Percentiles rank a stretch among this genome's conserved stretches.
Evolutionary conservation across 1,140 invertebrate species (phyloP).

Genomic region (Drosophila mauritiana): DNA sequence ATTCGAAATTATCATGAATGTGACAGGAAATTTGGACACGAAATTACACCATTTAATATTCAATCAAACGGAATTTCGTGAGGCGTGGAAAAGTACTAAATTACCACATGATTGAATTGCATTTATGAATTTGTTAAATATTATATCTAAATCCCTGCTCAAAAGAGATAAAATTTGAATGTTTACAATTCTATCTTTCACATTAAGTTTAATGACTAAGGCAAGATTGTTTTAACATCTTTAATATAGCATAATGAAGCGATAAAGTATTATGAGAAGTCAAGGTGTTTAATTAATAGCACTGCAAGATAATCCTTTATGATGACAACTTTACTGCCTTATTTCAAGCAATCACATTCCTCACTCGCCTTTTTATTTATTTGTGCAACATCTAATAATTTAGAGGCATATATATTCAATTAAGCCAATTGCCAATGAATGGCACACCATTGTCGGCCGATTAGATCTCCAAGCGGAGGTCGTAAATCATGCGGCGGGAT

Average conservation of each 20-base stretch:
- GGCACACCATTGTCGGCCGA: slow-evolving; percentile 54
- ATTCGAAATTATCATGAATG: slow-evolving; percentile 16
- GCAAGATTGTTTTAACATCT: background rate
- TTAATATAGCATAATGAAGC: background rate
- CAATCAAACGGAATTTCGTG: background rate
- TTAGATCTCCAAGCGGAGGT: slow-evolving; percentile 59
- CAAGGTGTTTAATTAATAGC: slow-evolving; percentile 11
- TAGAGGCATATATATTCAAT: slow-evolving; percentile 46
- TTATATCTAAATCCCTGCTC: background rate
- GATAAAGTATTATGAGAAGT: background rate
- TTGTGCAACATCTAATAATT: slow-evolving; percentile 29
- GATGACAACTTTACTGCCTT: slow-evolving; percentile 23
- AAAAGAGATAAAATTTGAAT: background rate
- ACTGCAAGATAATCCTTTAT: slow-evolving; percentile 16
- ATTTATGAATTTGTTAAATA: too few relatives aligned
- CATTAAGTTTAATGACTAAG: too few relatives aligned
- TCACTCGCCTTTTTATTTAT: slow-evolving; percentile 30
- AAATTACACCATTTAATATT: slow-evolving; percentile 2
- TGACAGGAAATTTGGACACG: background rate
- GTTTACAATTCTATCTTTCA: too few relatives aligned
- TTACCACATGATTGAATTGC: background rate
- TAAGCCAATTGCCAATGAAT: slow-evolving; percentile 50
- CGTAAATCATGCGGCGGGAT: slow-evolving; percentile 61
- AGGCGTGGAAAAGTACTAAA: background rate
- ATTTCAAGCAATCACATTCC: slow-evolving; percentile 17